These are phyloP conservation scores for Garrulus glandarius DNA, from an alignment of 2,797 vertebrate species.

Conservation along the genomic window DNA sequence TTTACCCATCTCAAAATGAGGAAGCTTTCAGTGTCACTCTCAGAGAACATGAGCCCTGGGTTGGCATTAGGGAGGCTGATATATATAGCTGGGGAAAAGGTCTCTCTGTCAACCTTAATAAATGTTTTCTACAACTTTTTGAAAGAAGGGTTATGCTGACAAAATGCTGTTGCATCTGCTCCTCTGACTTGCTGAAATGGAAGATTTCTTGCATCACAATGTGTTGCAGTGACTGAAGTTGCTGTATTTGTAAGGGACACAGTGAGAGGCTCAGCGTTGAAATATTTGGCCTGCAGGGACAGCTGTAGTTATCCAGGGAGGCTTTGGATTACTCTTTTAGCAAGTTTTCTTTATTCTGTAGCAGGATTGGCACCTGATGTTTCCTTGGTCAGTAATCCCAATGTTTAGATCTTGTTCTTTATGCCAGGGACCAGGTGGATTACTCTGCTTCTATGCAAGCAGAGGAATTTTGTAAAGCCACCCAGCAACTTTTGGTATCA, in stretches of 20 bases:
- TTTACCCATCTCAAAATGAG: background rate
- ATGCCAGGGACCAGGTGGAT: background rate
- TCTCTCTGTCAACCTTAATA: conserved; percentile 34
- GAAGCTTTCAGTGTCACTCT: background rate
- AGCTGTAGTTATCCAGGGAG: background rate
- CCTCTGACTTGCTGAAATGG: background rate
- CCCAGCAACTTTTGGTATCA: background rate
- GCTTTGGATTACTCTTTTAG: background rate
- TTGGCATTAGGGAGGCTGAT: background rate
- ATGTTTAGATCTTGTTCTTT: background rate
- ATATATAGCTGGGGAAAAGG: conserved; percentile 33
- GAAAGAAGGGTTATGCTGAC: background rate
- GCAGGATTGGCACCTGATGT: background rate
- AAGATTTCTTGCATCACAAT: background rate
- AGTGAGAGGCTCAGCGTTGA: background rate
- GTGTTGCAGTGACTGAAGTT: background rate
- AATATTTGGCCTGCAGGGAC: background rate
- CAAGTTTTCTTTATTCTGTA: background rate
- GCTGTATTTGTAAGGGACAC: background rate
- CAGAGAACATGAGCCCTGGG: background rate
- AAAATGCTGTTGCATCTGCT: background rate
- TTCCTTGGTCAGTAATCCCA: background rate
- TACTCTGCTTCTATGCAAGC: background rate
- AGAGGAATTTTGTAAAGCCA: background rate
- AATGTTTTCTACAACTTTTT: background rate